Percentiles rank a stretch among this genome's conserved stretches.
Evolutionary conservation across 2,797 vertebrate species (phyloP).

Genomic region (Poliocrania exsul): DNA sequence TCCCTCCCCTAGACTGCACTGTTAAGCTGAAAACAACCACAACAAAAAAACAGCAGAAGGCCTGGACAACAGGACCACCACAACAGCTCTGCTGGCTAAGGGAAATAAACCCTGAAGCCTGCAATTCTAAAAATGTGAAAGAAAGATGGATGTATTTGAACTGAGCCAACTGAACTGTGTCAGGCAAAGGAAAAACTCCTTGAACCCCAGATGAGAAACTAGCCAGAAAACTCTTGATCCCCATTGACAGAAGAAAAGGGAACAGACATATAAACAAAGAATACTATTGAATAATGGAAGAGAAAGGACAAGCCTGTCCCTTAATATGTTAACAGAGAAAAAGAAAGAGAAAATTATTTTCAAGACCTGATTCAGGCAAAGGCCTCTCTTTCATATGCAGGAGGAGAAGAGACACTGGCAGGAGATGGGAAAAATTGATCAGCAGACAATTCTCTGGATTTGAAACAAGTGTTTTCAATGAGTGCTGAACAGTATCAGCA

Average conservation of each 20-base stretch:
- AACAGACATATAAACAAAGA: neutral
- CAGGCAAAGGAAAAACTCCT: neutral
- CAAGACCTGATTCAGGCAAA: neutral
- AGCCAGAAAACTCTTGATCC: neutral
- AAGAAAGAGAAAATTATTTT: neutral
- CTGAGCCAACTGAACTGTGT: neutral
- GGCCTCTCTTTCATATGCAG: neutral
- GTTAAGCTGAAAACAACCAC: neutral
- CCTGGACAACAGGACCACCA: neutral
- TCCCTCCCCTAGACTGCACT: fast-evolving
- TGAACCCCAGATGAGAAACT: neutral
- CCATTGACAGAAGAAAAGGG: neutral
- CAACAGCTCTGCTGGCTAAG: neutral
- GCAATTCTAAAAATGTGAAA: neutral
- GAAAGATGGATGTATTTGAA: neutral
- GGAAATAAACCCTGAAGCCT: neutral
- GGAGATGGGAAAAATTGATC: neutral
- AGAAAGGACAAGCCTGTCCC: neutral
- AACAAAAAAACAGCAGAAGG: neutral
- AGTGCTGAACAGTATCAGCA: neutral
- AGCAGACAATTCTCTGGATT: neutral
- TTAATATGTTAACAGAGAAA: neutral
- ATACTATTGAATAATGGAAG: neutral
- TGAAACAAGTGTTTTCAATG: neutral
- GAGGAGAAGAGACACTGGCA: neutral